Percentiles rank a stretch among this genome's conserved stretches.
These are phyloP conservation scores for Gobio gobio DNA, from an alignment of 2,113 vertebrate species.

Conservation along the genomic window DNA sequence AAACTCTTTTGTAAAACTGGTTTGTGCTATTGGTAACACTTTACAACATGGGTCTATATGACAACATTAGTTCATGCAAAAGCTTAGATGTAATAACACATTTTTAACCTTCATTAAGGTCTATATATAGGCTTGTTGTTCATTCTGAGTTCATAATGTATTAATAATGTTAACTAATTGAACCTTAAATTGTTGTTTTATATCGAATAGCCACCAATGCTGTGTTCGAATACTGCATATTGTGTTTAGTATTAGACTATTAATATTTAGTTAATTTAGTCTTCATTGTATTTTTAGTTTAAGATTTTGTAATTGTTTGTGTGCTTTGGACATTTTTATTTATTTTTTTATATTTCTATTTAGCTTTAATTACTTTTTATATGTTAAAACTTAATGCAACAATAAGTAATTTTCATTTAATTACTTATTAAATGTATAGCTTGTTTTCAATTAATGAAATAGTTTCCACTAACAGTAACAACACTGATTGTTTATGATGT, in stretches of 20 bases:
- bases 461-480: not conserved
- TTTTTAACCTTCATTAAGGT: no score
- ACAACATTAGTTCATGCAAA: no score
- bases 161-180: not conserved
- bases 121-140: not conserved
- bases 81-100: no score
- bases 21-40: not conserved
- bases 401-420: not conserved
- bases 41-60: not conserved
- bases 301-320: not conserved
- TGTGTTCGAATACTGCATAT: not conserved
- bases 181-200: not conserved
- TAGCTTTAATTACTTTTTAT: not conserved
- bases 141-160: not conserved
- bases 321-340: not conserved
- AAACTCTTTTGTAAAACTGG: not conserved
- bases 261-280: no score
- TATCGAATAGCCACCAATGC: not conserved
- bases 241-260: not conserved
- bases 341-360: not conserved
- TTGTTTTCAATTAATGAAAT: not conserved
- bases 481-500: not conserved
- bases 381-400: no score
- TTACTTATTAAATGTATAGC: not conserved
- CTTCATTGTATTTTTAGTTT: not conserved